Base-by-base conservation (phyloP, 2,888 invertebrate genomes). In the Drepanosiphum platanoidis region DNA sequence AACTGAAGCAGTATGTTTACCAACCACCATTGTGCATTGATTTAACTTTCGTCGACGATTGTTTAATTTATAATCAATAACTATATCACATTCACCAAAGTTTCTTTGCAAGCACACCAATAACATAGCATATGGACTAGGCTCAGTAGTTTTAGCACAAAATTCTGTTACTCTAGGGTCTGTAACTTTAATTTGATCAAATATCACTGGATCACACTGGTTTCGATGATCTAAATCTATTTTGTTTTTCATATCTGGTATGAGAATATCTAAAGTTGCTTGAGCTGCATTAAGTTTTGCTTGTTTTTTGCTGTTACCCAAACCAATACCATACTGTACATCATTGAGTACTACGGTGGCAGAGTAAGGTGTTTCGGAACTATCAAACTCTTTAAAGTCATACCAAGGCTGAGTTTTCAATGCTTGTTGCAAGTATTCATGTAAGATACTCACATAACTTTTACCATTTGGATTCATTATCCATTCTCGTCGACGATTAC, bases 381-480 rank as follows among this genome's bases (percentile, higher is more conserved):
- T 97, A 90, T 97, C 96, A 75, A 97, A 91, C 90, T 98, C 97
- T 88, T 94, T 94, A 90, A 97, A 98, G 89, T 95, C 94, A 90
- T 98, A 98, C 0, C 94, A 94, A 1, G 98, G 98, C 88, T 97
- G 97, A 87, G 97, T 96, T 90, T 97, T 95, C 86, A 98, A 91
- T 5, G 97, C 97, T 89, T 98, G 95, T 88, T 98, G 97, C 64
- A 98, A 96, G 90, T 98, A 99, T 90, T 99, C 99, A 90, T 99
- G 99, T 88, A 99, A 92, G 89, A 99, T 97, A 88, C 97, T 97
- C 13, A 99, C 95, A 90, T 95, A 95, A 89, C 97, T 96, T 90
- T 98, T 97, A 1, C 98, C 98, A 89, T 96, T 95, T 86, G 98
- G 98, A 91, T 99, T 99, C 94, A 99, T 95, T 87, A 97, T 96